Conservation (phyloP, 2,797 vertebrate genomes). For the Lacerta agilis region DNA sequence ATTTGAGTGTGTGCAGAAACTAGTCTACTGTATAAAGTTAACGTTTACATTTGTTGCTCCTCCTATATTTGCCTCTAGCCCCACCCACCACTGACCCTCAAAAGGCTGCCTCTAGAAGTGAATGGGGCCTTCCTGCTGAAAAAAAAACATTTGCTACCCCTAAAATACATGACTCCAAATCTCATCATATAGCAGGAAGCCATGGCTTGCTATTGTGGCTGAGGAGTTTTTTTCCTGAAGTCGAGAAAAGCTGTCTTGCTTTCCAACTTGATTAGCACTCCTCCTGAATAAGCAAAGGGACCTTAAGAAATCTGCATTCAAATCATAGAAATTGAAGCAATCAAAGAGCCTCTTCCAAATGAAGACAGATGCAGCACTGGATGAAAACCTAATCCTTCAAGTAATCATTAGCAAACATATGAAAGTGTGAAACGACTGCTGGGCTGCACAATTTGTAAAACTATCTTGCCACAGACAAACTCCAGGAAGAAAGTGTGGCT, state of each 20-base stretch:
- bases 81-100: too few relatives aligned
- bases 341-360: constrained; percentile 43
- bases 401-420: constrained; percentile 49
- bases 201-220: not conserved
- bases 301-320: constrained; percentile 8
- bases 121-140: too few relatives aligned
- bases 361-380: constrained; percentile 22
- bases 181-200: not conserved
- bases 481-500: constrained; percentile 23
- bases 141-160: too few relatives aligned
- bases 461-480: constrained; percentile 14
- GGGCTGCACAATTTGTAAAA: constrained; percentile 27
- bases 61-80: too few relatives aligned
- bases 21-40: too few relatives aligned
- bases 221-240: not conserved
- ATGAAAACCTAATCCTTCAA: constrained; percentile 55
- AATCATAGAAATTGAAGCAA: constrained; percentile 15
- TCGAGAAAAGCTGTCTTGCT: not conserved
- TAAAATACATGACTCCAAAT: not conserved
- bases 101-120: too few relatives aligned
- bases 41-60: too few relatives aligned
- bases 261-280: not conserved
- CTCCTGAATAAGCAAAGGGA: constrained; percentile 22
- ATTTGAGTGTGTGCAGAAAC: too few relatives aligned
- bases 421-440: constrained; percentile 30